Conservation (phyloP, 1,140 invertebrate genomes). For the Adelges cooleyi region DNA sequence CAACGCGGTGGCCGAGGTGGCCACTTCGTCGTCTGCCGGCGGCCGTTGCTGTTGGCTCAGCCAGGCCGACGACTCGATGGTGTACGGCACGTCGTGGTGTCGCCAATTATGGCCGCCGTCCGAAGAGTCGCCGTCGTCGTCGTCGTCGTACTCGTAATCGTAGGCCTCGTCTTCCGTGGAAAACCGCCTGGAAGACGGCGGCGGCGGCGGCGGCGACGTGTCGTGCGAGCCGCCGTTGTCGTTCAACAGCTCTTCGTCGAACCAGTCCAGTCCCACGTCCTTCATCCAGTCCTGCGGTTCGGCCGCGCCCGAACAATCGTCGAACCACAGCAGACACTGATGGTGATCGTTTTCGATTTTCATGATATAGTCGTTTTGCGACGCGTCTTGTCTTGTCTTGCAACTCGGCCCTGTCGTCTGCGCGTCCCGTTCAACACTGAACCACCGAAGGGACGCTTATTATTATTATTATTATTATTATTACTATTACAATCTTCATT, state of each 20-base stretch:
- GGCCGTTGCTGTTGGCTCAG: not conserved
- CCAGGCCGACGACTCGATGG: slow-evolving; percentile 4
- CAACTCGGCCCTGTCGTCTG: not conserved
- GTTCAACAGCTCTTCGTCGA: slow-evolving; percentile 11
- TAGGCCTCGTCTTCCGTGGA: not conserved
- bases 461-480: not conserved
- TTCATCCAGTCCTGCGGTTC: slow-evolving; percentile 22
- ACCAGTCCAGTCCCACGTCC: slow-evolving; percentile 11
- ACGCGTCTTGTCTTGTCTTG: too few relatives aligned
- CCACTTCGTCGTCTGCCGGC: not conserved
- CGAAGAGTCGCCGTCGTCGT: not conserved
- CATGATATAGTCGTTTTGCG: too few relatives aligned
- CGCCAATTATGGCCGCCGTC: not conserved
- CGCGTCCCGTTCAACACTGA: slow-evolving; percentile 4
- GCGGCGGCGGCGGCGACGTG: not conserved
- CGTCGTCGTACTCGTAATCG: not conserved
- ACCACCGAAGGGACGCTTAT: not conserved
- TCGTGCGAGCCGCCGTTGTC: not conserved
- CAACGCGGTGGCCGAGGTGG: not conserved
- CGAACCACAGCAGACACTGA: not conserved
- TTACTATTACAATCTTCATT: too few relatives aligned
- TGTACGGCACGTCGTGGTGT: not conserved
- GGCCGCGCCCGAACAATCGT: not conserved
- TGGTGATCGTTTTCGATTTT: slow-evolving; percentile 13
- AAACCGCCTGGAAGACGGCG: not conserved